Conservation (phyloP, 2,113 vertebrate genomes). For the Mormyrus lacerda region DNA sequence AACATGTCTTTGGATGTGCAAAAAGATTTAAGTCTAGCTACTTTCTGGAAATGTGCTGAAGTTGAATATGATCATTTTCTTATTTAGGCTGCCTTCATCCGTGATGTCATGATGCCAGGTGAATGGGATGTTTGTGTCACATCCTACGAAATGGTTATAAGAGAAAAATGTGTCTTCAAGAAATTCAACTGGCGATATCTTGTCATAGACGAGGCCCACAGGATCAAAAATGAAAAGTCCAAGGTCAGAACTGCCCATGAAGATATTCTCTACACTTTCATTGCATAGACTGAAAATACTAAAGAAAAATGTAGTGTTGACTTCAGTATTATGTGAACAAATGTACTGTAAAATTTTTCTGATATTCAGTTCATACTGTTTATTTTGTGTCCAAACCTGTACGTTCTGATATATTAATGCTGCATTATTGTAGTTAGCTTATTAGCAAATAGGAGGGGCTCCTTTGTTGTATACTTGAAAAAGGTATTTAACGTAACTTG, state of each 20-base stretch:
- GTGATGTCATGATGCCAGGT: conserved; percentile 84
- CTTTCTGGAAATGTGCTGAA: not conserved
- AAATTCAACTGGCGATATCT: conserved; percentile 86
- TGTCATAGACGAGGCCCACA: conserved; percentile 83
- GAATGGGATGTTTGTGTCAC: conserved; percentile 88
- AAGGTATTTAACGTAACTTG: not conserved
- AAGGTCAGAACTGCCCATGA: conserved; percentile 58
- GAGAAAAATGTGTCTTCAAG: conserved; percentile 84
- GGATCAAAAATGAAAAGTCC: conserved; percentile 88
- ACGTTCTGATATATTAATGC: not conserved
- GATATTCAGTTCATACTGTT: not conserved
- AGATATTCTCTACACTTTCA: not conserved
- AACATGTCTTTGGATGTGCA: not conserved
- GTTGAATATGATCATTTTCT: not conserved
- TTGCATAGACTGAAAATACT: not conserved
- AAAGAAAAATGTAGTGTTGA: not conserved
- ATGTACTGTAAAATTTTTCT: not conserved
- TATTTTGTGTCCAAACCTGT: not conserved
- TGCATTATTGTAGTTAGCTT: not conserved
- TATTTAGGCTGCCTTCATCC: conserved; percentile 76
- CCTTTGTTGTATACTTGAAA: not conserved
- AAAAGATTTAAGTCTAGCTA: not conserved
- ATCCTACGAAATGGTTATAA: conserved; percentile 85
- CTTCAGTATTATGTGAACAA: not conserved
- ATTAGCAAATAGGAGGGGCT: not conserved